Base-by-base conservation (phyloP, 2,113 vertebrate genomes). In the Lampris megalopsis region DNA sequence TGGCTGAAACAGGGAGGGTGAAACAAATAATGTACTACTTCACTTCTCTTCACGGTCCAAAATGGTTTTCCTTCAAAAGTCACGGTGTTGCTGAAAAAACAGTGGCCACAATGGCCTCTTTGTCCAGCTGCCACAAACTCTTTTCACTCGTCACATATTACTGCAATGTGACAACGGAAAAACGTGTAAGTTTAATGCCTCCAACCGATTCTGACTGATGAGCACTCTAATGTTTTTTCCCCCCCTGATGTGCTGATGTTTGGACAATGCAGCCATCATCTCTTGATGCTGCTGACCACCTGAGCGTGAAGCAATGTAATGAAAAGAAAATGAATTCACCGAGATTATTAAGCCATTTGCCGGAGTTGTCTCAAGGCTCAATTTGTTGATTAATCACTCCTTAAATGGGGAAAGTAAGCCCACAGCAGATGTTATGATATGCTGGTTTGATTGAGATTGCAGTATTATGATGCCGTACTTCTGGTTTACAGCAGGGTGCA, bases 311-410 rank as follows among this genome's bases (percentile, higher is more conserved):
- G 87, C 79, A 85, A 77, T 24, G 57, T 68, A 72, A 79, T 83
- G 81, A 80, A 81, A 48, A 73, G 68, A 77, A 83, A 89, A 86
- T 80, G 63, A 85, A 86, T 77, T 70, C 52, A 78, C 73, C 48
- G 69, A 73, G 76, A 50, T 43, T 71, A 74, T 88, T 79, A 79
- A 80, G 84, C 77, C 50, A 48, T 74, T 65, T 57, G 76, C 79
- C 83, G 77, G 62, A 37, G 68, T 77, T 52, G 54, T 76, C 71
- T 85, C 45, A 50, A 64, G 75, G 73, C 63, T 84, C 77, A 82
- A 84, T 82, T 78, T 68, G 75, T 70, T 67, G 80, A 88, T 87
- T 81, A 89, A 90, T 79, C 71, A 75, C 77, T 72, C 59, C 66
- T 83, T 76, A 73, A 86, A 73, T 65, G 66, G 72, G 67, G 77